A percentile compares a stretch with the other conserved stretches of the same genome.
phyloP scores from a whole-genome alignment of 2,888 invertebrate genomes.

The Drosophila phalerata region DNA sequence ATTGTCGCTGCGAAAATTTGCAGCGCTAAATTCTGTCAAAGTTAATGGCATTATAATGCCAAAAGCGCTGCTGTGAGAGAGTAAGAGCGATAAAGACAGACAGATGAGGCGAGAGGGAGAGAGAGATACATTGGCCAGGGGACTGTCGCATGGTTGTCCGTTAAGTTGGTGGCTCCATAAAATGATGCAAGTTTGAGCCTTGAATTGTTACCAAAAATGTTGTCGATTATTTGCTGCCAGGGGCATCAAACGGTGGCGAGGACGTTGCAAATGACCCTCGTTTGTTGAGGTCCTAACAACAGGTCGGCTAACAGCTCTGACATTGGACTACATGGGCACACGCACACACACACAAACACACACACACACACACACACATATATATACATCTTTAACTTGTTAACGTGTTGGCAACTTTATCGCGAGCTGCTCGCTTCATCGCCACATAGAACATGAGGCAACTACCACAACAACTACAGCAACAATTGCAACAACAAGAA shows the following conservation, averaged over 20 bases:
- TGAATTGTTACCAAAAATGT: conserved; percentile 39
- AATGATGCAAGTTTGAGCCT: conserved; percentile 39
- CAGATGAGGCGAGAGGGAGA: neutral
- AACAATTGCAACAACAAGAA: conserved; percentile 32
- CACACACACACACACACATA: conserved; percentile 34
- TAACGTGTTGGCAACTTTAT: conserved; percentile 68
- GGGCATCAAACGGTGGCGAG: conserved; percentile 13
- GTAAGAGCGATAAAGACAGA: conserved; percentile 17
- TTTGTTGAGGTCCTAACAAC: conserved; percentile 53
- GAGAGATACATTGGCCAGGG: conserved; percentile 39
- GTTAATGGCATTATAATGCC: conserved; percentile 83
- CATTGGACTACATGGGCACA: conserved; percentile 65
- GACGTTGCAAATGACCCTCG: conserved; percentile 66
- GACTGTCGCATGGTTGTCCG: conserved; percentile 22
- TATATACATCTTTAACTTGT: conserved; percentile 40
- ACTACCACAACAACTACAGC: conserved; percentile 43
- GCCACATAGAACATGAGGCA: conserved; percentile 51
- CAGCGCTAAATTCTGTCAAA: conserved; percentile 80
- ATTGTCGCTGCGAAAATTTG: conserved; percentile 70
- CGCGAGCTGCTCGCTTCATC: conserved; percentile 55
- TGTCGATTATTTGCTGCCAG: conserved; percentile 56
- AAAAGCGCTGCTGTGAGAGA: conserved; percentile 47
- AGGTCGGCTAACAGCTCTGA: conserved; percentile 52
- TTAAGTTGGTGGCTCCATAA: conserved; percentile 31
- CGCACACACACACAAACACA: conserved; percentile 67